Evolutionary conservation across 2,888 invertebrate species (phyloP), one percentile per base, ranked within the genome.

Genomic region (Mythimna lalbum): DNA sequence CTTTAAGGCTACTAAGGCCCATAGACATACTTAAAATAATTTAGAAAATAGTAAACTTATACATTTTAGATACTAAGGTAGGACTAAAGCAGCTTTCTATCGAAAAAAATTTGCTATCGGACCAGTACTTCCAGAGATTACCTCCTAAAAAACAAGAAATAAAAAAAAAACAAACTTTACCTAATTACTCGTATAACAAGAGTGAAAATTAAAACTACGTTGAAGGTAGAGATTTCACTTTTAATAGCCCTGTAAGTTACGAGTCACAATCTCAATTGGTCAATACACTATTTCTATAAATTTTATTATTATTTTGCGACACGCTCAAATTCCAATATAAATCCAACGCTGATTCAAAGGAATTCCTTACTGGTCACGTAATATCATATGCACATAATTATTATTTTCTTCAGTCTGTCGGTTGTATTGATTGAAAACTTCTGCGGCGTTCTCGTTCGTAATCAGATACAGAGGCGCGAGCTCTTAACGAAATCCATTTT

Each of bases 311-410:
- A 72, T 57, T 50, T 52, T 17, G 12, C 33, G 59, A 43, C 33
- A 5, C 31, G 27, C 49, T 47, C 62, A 57, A 61, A 61, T 74
- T 69, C 56, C 33, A 43, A 60, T 70, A 33, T 59, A 70, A 60
- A 60, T 62, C 14, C 50, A 50, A 50, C 33, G 53, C 53, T 60
- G 76, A 76, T 50, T 70, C 74, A 63, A 69, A 60, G 33, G 76
- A 75, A 75, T 75, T 75, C 74, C 70, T 75, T 21, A 53, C 63
- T 43, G 74, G 60, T 76, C 33, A 55, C 74, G 77, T 75, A 76
- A 75, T 63, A 47, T 33, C 36, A 23, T 53, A 71, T 63, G 60
- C 63, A 76, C 36, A 76, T 76, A 61, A 64, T 76, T 53, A 71
- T 67, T 64, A 61, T 59, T 73, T 56, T 39, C 47, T 55, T 39